phyloP scores from a whole-genome alignment of 2,888 invertebrate genomes.

The Itoplectis maculator region DNA sequence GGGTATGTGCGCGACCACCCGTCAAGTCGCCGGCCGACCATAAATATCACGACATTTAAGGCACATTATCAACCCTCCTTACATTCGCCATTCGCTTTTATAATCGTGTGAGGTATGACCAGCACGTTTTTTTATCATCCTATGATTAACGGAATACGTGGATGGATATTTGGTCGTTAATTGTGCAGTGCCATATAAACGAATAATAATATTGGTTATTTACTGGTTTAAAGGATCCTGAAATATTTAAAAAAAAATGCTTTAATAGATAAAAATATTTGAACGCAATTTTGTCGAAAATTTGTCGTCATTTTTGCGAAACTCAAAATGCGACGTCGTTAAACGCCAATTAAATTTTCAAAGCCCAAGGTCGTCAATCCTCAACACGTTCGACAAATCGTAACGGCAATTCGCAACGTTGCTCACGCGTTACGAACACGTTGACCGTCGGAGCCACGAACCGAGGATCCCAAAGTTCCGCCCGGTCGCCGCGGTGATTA shows the following conservation, averaged over 20 bases:
- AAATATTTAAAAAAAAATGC: too few species aligned
- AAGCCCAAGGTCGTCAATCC: too few species aligned
- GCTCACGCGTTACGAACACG: neutral
- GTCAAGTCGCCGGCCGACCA: neutral
- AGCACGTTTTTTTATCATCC: neutral
- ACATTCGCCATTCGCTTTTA: constrained; percentile 13
- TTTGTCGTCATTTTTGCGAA: too few species aligned
- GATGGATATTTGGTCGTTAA: too few species aligned
- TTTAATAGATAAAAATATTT: too few species aligned
- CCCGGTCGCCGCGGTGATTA: neutral
- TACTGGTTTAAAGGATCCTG: too few species aligned
- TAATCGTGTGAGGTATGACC: neutral
- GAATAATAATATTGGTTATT: neutral
- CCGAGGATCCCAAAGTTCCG: neutral
- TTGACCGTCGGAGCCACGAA: neutral
- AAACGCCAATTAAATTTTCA: too few species aligned
- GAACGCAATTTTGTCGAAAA: too few species aligned
- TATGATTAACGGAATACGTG: neutral
- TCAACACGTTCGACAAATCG: too few species aligned
- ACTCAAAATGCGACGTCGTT: too few species aligned
- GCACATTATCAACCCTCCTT: constrained; percentile 7
- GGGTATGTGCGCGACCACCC: constrained; percentile 6
- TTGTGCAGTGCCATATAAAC: neutral
- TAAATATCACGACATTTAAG: constrained; percentile 28
- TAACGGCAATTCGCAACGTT: neutral